Percentiles rank a stretch among this genome's conserved stretches.
phyloP scores from a whole-genome alignment of 2,888 invertebrate genomes.

The Seira musarum region DNA sequence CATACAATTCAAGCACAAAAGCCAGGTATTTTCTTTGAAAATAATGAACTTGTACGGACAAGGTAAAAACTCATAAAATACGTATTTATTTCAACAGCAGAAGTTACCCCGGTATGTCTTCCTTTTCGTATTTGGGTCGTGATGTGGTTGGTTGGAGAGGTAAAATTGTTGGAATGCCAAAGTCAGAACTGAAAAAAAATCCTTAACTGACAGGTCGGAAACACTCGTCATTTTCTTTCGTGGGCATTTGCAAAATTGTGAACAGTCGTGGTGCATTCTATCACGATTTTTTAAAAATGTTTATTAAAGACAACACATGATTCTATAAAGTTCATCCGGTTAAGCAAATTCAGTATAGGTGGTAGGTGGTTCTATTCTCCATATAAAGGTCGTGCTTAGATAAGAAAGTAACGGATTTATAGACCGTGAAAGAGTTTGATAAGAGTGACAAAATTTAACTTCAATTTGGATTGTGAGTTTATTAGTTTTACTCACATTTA shows the following conservation, averaged over 20 bases:
- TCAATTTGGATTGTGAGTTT: too few species aligned
- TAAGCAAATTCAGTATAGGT: not conserved
- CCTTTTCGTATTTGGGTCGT: constrained; percentile 16
- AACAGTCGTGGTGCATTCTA: constrained; percentile 44
- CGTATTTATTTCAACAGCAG: not conserved
- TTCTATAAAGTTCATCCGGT: constrained; percentile 54
- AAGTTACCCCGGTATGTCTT: too few species aligned
- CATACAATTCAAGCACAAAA: too few species aligned
- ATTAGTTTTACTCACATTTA: too few species aligned
- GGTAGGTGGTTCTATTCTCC: too few species aligned
- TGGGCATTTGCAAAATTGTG: constrained; percentile 2
- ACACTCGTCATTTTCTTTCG: constrained; percentile 48
- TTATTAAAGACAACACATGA: constrained; percentile 49
- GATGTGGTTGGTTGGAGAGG: constrained; percentile 33
- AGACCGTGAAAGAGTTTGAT: too few species aligned
- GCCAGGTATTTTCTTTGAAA: constrained; percentile 20
- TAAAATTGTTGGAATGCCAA: constrained; percentile 35
- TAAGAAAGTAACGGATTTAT: not conserved
- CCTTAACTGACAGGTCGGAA: constrained; percentile 60
- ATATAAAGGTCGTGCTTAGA: too few species aligned
- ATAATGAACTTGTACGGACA: constrained; percentile 54
- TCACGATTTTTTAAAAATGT: constrained; percentile 44
- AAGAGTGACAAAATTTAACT: too few species aligned
- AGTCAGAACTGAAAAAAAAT: constrained; percentile 15
- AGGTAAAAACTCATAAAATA: constrained; percentile 46